These are phyloP conservation scores for Scelioninae gen. 2 DNA, from an alignment of 2,888 invertebrate species.

Conservation along the genomic window DNA sequence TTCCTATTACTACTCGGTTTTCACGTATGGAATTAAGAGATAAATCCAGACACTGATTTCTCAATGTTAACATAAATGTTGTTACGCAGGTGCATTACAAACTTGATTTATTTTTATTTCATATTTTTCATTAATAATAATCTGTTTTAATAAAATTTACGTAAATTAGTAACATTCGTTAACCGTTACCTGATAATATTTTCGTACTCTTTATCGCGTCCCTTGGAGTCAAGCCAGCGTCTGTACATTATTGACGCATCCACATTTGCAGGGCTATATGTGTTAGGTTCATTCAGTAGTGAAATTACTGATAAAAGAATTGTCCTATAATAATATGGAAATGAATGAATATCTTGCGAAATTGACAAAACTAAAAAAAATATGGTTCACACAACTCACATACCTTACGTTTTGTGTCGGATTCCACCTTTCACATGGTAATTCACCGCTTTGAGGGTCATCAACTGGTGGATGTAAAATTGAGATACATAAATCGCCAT, in stretches of 20 bases:
- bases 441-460: conserved; percentile 98
- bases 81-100: too few species aligned
- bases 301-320: conserved; percentile 99
- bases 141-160: too few species aligned
- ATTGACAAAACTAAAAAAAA: conserved; percentile 40
- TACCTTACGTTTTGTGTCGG: conserved; percentile 98
- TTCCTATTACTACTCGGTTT: too few species aligned
- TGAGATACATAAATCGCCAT: conserved; percentile 99
- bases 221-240: conserved; percentile 98
- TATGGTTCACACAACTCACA: conserved; percentile 41
- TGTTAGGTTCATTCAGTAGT: conserved; percentile 98
- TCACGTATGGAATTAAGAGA: too few species aligned
- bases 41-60: too few species aligned
- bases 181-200: conserved; percentile 92
- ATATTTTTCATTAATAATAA: too few species aligned
- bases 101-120: too few species aligned
- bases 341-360: conserved; percentile 49
- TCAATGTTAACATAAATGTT: too few species aligned
- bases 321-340: conserved; percentile 79
- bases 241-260: conserved; percentile 99
- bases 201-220: conserved; percentile 98
- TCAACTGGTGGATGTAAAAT: conserved; percentile 99
- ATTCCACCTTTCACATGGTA: conserved; percentile 99
- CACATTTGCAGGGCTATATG: conserved; percentile 99
- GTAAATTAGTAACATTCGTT: too few species aligned